Conservation (phyloP, 2,113 vertebrate genomes). For the Sclerurus mexicanus region DNA sequence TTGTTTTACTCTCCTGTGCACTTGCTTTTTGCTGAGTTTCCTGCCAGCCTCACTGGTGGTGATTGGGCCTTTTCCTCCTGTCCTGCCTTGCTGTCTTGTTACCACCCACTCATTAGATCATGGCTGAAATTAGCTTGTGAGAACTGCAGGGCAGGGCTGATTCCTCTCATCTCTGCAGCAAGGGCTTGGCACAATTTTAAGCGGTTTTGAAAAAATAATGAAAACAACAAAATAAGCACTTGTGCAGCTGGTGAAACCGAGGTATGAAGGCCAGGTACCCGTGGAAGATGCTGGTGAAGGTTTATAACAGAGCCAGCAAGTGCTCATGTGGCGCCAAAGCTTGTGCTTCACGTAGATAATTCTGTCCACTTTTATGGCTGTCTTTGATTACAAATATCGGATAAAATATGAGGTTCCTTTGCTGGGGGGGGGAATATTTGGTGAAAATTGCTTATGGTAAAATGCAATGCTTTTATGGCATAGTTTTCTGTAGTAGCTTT, state of each 20-base stretch:
- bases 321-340: neutral
- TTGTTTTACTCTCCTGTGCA: neutral
- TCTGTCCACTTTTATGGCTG: neutral
- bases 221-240: neutral
- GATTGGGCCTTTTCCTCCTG: neutral
- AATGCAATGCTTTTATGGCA: neutral
- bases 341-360: neutral
- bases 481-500: neutral
- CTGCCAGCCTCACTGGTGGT: neutral
- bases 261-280: neutral
- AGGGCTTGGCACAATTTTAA: neutral
- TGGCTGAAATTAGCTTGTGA: slow-evolving; percentile 38
- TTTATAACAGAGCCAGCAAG: rapidly evolving
- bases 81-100: neutral
- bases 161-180: neutral
- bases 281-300: neutral
- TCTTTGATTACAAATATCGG: neutral
- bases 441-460: neutral
- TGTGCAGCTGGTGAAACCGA: neutral
- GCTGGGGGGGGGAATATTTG: neutral
- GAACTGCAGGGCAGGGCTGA: neutral
- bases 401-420: neutral
- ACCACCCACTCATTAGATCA: slow-evolving; percentile 35
- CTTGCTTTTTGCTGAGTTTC: slow-evolving; percentile 6
- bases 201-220: neutral